These are phyloP conservation scores for Euglossa dilemma DNA, from an alignment of 1,140 invertebrate genomes.

Conservation along the genomic window DNA sequence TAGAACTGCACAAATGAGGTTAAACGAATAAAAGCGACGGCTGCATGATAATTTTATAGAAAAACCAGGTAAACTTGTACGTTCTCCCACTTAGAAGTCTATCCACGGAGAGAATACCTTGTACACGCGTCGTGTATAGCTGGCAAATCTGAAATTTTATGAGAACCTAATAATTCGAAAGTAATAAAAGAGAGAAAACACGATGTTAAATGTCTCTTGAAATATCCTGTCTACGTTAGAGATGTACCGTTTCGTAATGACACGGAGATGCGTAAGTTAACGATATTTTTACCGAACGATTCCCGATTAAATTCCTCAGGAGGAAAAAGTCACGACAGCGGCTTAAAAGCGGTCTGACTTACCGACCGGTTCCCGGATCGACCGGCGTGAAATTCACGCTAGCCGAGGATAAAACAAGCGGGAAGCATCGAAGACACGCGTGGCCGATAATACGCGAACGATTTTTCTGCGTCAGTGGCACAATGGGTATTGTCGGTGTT, in stretches of 20 bases:
- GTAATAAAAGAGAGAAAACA: background rate
- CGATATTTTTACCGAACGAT: too few species aligned
- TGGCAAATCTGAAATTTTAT: background rate
- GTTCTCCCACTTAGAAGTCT: background rate
- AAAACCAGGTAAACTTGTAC: background rate
- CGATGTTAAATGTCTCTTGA: background rate
- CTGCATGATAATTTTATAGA: background rate
- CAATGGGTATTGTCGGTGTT: slow-evolving; percentile 1
- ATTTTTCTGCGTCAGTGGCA: background rate
- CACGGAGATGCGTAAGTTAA: background rate
- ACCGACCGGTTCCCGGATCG: background rate
- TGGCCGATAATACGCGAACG: background rate
- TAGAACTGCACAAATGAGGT: background rate
- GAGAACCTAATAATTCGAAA: background rate
- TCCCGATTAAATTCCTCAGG: background rate
- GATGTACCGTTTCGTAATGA: too few species aligned
- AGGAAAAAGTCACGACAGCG: background rate
- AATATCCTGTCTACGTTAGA: background rate
- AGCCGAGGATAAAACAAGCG: background rate
- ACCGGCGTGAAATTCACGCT: background rate
- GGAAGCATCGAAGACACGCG: background rate
- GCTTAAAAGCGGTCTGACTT: background rate
- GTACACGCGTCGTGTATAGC: background rate
- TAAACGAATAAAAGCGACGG: background rate
- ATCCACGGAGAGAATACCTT: background rate